These are phyloP conservation scores for Suncus etruscus DNA, from an alignment of 2,113 vertebrate species.

Conservation along the genomic window DNA sequence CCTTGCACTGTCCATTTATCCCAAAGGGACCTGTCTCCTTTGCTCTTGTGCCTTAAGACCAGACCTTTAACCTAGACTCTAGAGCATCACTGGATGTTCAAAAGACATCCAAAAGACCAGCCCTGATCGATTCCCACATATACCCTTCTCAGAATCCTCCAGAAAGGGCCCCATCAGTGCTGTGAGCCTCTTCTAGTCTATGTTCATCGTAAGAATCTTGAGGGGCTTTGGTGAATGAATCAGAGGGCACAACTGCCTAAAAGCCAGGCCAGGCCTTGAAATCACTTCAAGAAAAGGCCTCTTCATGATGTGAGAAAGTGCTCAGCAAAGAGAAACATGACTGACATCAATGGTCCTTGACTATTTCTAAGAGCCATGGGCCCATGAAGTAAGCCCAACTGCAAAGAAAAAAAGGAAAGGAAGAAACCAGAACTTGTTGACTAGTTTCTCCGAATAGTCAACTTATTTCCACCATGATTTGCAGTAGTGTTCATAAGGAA, in stretches of 20 bases:
- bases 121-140: neutral
- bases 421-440: neutral
- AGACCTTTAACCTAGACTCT: too few relatives aligned
- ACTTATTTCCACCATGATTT: too few relatives aligned
- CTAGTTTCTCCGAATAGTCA: slow-evolving; percentile 29
- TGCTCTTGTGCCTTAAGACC: too few relatives aligned
- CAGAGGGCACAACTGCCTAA: slow-evolving; percentile 44
- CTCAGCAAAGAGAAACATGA: slow-evolving; percentile 19
- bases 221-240: neutral
- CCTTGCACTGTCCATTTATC: too few relatives aligned
- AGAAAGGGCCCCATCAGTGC: neutral
- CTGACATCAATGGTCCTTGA: neutral
- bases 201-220: slow-evolving; percentile 39
- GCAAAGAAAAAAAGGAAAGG: neutral
- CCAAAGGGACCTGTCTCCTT: too few relatives aligned
- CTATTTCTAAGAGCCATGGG: neutral
- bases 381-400: too few relatives aligned
- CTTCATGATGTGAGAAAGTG: slow-evolving; percentile 60
- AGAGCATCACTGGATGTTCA: too few relatives aligned
- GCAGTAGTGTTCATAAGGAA: too few relatives aligned
- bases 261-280: slow-evolving; percentile 38
- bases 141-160: neutral
- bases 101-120: too few relatives aligned
- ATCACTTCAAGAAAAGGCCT: slow-evolving; percentile 58
- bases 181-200: neutral